Percentiles rank a stretch among this genome's conserved stretches.
Conservation (phyloP, 2,888 invertebrate species). For the Thereva unica region DNA sequence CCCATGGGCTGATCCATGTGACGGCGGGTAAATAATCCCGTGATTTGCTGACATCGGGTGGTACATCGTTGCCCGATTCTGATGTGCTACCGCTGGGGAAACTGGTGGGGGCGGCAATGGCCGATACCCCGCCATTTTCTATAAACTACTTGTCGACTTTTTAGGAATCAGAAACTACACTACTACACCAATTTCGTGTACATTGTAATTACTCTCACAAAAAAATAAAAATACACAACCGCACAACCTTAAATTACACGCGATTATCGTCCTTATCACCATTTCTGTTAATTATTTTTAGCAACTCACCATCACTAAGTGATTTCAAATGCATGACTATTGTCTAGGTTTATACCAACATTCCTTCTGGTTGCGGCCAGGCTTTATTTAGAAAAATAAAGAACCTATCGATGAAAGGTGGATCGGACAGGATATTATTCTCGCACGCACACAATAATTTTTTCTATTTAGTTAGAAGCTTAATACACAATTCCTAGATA, state of each 20-base stretch:
- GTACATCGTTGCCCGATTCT: constrained; percentile 50
- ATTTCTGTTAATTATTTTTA: constrained; percentile 34
- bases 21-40: constrained; percentile 56
- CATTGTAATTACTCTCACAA: constrained; percentile 19
- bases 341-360: background rate
- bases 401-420: too few relatives aligned
- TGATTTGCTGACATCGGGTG: constrained; percentile 54
- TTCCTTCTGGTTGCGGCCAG: too few relatives aligned
- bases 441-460: background rate
- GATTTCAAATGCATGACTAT: constrained; percentile 38
- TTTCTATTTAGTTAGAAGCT: background rate
- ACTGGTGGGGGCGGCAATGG: constrained; percentile 49
- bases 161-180: too few relatives aligned
- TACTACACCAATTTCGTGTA: constrained; percentile 3
- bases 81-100: constrained; percentile 38
- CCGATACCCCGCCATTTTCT: constrained; percentile 46
- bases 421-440: too few relatives aligned
- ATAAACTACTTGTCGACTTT: constrained; percentile 44
- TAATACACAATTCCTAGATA: constrained; percentile 13
- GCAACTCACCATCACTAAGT: constrained; percentile 18
- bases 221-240: constrained; percentile 28
- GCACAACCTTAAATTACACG: constrained; percentile 29
- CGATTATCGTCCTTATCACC: constrained; percentile 29
- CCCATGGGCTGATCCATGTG: constrained; percentile 57
- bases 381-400: too few relatives aligned